Percentiles rank a stretch among this genome's conserved stretches.
phyloP scores from a whole-genome alignment of 2,888 invertebrate species.

The Hydraecia micacea region DNA sequence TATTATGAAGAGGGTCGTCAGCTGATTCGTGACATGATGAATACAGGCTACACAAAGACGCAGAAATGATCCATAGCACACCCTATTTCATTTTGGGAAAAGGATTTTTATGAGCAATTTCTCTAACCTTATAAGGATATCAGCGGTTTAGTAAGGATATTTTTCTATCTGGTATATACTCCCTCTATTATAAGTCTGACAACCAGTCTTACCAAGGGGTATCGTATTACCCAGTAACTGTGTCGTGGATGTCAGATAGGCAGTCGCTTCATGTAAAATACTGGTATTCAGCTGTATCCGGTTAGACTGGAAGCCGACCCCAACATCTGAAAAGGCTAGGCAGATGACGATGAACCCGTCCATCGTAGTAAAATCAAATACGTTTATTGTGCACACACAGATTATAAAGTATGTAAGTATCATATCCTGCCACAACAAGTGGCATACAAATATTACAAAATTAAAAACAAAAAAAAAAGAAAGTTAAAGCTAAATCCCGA shows the following conservation, averaged over 20 bases:
- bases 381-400: neutral
- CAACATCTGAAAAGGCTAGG: no score
- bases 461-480: neutral
- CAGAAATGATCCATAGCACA: slow-evolving; percentile 27
- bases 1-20: slow-evolving; percentile 52
- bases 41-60: slow-evolving; percentile 44
- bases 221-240: no score
- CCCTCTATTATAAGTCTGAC: neutral
- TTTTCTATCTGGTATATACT: slow-evolving; percentile 7
- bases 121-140: slow-evolving; percentile 26
- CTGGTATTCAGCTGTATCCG: no score
- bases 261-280: no score
- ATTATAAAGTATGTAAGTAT: neutral
- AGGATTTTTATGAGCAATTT: slow-evolving; percentile 44
- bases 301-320: no score
- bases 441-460: neutral
- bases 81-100: slow-evolving; percentile 36
- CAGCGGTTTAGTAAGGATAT: slow-evolving; percentile 17
- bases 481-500: no score
- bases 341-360: no score
- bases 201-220: no score
- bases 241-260: no score
- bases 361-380: no score
- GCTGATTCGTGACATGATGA: slow-evolving; percentile 55
- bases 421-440: no score